Conservation (phyloP, 2,888 invertebrate species). For the Aporophyla nigra region DNA sequence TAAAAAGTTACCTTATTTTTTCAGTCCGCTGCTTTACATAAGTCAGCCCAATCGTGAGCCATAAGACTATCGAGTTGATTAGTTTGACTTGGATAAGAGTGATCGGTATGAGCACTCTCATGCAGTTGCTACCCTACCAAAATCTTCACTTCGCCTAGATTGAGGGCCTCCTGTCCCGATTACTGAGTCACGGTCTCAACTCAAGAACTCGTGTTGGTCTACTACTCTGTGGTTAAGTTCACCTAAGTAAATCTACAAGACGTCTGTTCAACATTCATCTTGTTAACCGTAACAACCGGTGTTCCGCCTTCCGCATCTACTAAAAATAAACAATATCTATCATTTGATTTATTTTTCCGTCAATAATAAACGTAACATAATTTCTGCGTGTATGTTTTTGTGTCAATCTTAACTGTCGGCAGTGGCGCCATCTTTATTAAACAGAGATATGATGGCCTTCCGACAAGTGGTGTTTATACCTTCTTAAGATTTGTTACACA, state of each 20-base stretch:
- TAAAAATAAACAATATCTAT: background rate
- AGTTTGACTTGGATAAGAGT: too few species aligned
- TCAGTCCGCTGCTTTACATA: background rate
- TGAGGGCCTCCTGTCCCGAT: background rate
- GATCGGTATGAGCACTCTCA: background rate
- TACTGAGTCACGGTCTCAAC: background rate
- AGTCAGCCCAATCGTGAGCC: background rate
- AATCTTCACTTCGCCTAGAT: background rate
- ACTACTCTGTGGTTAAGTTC: background rate
- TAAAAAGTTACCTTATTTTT: background rate
- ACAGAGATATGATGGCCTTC: background rate
- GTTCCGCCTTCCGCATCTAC: background rate
- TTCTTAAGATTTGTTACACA: too few species aligned
- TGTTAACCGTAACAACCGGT: background rate
- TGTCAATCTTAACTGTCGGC: background rate
- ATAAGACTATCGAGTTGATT: background rate
- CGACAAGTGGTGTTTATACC: background rate
- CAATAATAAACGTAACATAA: conserved; percentile 6
- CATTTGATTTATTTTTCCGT: conserved; percentile 8
- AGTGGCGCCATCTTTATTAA: conserved; percentile 8
- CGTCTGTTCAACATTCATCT: background rate
- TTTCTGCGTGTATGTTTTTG: conserved; percentile 5
- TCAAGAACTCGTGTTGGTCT: background rate
- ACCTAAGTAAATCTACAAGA: background rate
- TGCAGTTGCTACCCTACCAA: background rate